Percentiles rank a stretch among this genome's conserved stretches.
phyloP scores from a whole-genome alignment of 2,797 vertebrate genomes.

The Streptopelia turtur region DNA sequence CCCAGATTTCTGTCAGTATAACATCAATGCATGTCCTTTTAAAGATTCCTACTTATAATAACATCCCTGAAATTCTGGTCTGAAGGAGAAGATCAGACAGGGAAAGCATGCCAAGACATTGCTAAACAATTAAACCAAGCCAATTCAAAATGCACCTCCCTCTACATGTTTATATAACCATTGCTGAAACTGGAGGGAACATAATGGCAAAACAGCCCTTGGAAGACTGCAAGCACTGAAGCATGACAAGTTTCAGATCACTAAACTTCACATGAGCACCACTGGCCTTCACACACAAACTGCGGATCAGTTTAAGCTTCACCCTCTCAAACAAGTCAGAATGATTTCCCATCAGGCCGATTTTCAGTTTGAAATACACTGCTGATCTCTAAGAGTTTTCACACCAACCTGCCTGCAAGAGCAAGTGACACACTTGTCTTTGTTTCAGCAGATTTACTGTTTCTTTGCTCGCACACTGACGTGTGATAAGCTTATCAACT shows the following conservation, averaged over 20 bases:
- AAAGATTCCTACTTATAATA: not conserved
- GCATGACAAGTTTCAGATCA: constrained; percentile 34
- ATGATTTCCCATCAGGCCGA: not conserved
- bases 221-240: not conserved
- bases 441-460: not conserved
- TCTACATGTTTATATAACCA: fast-evolving
- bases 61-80: fast-evolving
- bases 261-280: not conserved
- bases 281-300: not conserved
- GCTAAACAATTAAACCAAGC: not conserved
- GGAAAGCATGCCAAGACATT: fast-evolving
- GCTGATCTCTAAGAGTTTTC: not conserved
- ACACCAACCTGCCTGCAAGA: not conserved
- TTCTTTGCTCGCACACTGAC: not conserved
- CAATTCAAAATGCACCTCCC: not conserved
- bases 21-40: not conserved
- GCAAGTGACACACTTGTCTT: not conserved
- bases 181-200: not conserved
- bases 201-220: constrained; percentile 4
- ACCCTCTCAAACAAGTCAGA: not conserved
- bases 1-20: not conserved
- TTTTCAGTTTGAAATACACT: not conserved
- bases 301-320: not conserved
- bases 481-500: constrained; percentile 13
- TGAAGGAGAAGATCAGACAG: not conserved